Evolutionary conservation across 2,113 vertebrate genomes (phyloP), one percentile per base, ranked within the genome.

Genomic region (Xyrauchen texanus): DNA sequence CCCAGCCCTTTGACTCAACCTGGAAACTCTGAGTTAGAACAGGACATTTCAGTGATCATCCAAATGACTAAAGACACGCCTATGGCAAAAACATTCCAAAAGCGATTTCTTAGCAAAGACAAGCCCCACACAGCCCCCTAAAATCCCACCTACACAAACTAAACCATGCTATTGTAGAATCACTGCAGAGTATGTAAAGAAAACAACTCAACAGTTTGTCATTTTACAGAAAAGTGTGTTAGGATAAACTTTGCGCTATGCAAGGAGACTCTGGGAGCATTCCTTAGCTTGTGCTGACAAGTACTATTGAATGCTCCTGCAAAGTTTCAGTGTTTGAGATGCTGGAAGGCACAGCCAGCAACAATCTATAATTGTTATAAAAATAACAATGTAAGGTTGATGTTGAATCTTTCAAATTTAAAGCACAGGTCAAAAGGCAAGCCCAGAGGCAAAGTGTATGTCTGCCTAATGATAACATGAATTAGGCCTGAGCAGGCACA

Each of bases 281-380:
- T 89, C 87, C 87, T 63, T 10, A 65, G 45, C 90, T 13, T 85
- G 90, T 77, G 8, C 82, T 8, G 81, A 91, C 90, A 84, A 46
- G 87, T 78, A 79, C 2, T 11, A 57, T 79, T 60, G 82, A 83
- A 84, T 84, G 84, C 84, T 84, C 82, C 47, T 68, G 66, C 66
- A 68, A 13, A 55, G 49, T 55, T 55, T 57, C 7, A n/a, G 52
- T 70, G 7, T 57, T 4, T n/a, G 6, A 8, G 45, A 78, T 58
- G 4, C 21, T 46, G 8, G 44, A 44, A 65, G 45, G 68, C 68
- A 71, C 44, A 58, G 12, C 68, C 68, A 68, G 52, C 42, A 45
- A 57, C 68, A 45, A 45, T 45, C 57, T 34, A 34, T 34, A 34
- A 34, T 34, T 1, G 21, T 34, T 34, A 34, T 34, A 34, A 34